Percentiles rank a stretch among this genome's conserved stretches.
Conservation (phyloP, 2,113 vertebrate genomes). For the Pseudonaja textilis region DNA sequence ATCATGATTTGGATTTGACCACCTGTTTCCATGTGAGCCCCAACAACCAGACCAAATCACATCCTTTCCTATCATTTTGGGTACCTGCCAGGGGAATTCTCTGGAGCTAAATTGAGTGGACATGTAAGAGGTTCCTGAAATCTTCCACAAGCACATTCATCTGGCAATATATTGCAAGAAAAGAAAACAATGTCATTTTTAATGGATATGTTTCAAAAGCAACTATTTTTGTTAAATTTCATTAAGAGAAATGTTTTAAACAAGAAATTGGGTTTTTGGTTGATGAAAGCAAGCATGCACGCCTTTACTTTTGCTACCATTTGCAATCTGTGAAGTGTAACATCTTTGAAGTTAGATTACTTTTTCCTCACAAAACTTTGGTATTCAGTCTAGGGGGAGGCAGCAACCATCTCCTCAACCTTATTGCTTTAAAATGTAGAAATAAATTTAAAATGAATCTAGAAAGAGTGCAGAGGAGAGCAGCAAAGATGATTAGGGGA, state of each 20-base stretch:
- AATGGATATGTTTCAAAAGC: background rate
- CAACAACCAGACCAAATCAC: background rate
- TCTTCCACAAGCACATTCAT: slow-evolving; percentile 70
- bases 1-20: background rate
- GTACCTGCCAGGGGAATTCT: slow-evolving; percentile 89
- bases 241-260: background rate
- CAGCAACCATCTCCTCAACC: background rate
- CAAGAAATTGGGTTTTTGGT: background rate
- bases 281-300: background rate
- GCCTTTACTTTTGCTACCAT: background rate
- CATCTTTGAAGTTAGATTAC: background rate
- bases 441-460: background rate
- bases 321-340: background rate
- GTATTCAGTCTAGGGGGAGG: background rate
- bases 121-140: slow-evolving; percentile 5
- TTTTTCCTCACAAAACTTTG: background rate
- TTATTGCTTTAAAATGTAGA: background rate
- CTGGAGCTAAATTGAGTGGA: slow-evolving; percentile 7
- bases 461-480: background rate
- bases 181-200: background rate
- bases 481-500: background rate
- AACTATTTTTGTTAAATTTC: background rate
- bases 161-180: slow-evolving; percentile 44
- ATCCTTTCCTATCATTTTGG: background rate
- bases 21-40: background rate